These are phyloP conservation scores for Drosophila lacicola DNA, from an alignment of 2,888 invertebrate species.

Conservation along the genomic window DNA sequence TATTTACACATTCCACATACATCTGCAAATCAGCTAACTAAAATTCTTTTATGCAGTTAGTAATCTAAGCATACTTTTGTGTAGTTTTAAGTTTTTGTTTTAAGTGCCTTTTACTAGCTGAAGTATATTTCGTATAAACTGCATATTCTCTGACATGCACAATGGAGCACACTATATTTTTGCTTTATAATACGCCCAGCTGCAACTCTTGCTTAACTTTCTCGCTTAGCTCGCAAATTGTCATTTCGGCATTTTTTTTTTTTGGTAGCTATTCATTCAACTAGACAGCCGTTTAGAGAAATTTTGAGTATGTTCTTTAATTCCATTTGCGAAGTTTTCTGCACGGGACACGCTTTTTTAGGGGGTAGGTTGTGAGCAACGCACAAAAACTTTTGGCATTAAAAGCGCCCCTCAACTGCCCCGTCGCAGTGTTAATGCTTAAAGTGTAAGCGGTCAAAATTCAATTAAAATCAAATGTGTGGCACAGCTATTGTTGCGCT, in stretches of 20 bases:
- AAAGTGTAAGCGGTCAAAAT: conserved; percentile 54
- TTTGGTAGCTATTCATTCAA: conserved; percentile 23
- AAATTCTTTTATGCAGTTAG: no score
- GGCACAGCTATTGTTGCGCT: conserved; percentile 48
- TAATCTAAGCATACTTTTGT: no score
- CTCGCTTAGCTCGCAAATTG: background rate
- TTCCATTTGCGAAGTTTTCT: conserved; percentile 43
- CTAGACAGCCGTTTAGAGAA: conserved; percentile 28
- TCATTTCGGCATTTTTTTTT: conserved; percentile 1
- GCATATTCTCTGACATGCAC: background rate
- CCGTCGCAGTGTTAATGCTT: conserved; percentile 30
- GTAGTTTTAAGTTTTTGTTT: no score
- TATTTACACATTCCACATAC: no score
- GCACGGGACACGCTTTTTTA: conserved; percentile 19
- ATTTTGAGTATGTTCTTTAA: conserved; percentile 46
- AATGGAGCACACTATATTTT: background rate
- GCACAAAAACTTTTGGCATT: conserved; percentile 51
- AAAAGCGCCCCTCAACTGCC: conserved; percentile 1
- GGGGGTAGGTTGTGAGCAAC: background rate
- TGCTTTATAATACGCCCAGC: background rate
- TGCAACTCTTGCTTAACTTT: background rate
- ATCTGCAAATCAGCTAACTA: no score
- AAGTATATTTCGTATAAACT: no score
- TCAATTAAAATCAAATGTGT: conserved; percentile 58
- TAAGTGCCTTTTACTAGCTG: no score